Conservation (phyloP, 2,797 vertebrate genomes). For the Paramormyrops hopkinsi region DNA sequence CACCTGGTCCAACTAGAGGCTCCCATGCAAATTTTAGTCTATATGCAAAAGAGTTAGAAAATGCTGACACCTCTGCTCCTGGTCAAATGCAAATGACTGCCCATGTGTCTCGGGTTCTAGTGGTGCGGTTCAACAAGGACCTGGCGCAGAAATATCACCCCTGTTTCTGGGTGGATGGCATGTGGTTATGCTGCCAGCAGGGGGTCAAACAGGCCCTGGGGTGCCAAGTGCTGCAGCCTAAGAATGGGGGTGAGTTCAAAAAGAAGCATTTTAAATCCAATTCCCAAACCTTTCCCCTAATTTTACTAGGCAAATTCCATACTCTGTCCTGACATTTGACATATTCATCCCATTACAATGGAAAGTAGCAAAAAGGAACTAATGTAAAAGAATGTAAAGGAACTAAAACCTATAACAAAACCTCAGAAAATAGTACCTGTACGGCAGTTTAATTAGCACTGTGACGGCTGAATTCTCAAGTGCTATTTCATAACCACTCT, state of each 20-base stretch:
- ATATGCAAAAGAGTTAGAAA: not conserved
- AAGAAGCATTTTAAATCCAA: not conserved
- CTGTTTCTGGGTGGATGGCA: slow-evolving; percentile 89
- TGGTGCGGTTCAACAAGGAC: slow-evolving; percentile 86
- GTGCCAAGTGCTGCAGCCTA: slow-evolving; percentile 77
- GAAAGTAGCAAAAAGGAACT: not conserved
- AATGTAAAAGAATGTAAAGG: not conserved
- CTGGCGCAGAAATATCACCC: slow-evolving; percentile 92
- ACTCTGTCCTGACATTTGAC: not conserved
- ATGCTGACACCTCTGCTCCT: not conserved
- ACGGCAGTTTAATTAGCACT: not conserved
- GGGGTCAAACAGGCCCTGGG: slow-evolving; percentile 94
- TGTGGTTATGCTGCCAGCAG: slow-evolving; percentile 92
- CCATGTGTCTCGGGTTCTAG: slow-evolving; percentile 48
- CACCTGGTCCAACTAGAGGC: not conserved
- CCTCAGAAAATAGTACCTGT: not conserved
- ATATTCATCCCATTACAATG: not conserved
- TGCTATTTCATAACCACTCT: not conserved
- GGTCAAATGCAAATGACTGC: slow-evolving; percentile 43
- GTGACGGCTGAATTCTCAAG: not conserved
- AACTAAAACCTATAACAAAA: not conserved
- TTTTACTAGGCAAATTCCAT: not conserved
- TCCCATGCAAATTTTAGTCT: not conserved
- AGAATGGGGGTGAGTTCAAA: slow-evolving; percentile 72
- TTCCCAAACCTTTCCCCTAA: not conserved